Evolutionary conservation across 92 coral and sea anemone genomes (phyloP).

Genomic region (Umimayanthus kanabou): DNA sequence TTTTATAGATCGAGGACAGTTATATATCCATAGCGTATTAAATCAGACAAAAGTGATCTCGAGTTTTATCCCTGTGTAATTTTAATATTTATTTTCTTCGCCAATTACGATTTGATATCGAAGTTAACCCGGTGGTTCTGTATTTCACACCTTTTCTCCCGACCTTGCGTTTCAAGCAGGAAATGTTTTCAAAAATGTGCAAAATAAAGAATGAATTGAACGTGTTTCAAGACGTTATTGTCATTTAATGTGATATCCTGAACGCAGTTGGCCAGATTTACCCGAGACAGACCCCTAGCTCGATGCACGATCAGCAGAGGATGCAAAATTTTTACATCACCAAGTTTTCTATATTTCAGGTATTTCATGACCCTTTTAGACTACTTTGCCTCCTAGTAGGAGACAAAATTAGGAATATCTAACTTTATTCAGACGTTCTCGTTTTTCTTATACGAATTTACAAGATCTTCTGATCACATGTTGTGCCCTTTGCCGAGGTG

Average conservation of each 20-base stretch:
- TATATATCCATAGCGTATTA: not conserved
- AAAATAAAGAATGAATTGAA: not conserved
- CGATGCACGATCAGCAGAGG: not conserved
- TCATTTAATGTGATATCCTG: not conserved
- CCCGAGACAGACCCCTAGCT: not conserved
- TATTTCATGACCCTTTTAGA: not conserved
- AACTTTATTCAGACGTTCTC: not conserved
- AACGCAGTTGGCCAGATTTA: too few species aligned
- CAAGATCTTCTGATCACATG: not conserved
- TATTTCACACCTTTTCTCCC: conserved; percentile 15
- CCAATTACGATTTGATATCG: not conserved
- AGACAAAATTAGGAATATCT: not conserved
- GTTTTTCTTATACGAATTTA: not conserved
- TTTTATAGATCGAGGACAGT: not conserved
- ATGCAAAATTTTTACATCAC: not conserved
- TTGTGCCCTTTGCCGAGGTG: not conserved
- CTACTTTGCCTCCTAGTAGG: not conserved
- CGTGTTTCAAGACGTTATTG: not conserved
- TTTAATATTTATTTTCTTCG: not conserved
- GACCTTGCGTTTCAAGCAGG: not conserved
- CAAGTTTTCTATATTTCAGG: not conserved
- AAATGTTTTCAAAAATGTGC: not conserved
- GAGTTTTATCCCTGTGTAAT: not conserved
- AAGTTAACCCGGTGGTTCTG: not conserved
- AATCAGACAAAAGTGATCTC: not conserved